These are phyloP conservation scores for Scotopteryx bipunctaria DNA, from an alignment of 2,888 invertebrate genomes.

Conservation along the genomic window DNA sequence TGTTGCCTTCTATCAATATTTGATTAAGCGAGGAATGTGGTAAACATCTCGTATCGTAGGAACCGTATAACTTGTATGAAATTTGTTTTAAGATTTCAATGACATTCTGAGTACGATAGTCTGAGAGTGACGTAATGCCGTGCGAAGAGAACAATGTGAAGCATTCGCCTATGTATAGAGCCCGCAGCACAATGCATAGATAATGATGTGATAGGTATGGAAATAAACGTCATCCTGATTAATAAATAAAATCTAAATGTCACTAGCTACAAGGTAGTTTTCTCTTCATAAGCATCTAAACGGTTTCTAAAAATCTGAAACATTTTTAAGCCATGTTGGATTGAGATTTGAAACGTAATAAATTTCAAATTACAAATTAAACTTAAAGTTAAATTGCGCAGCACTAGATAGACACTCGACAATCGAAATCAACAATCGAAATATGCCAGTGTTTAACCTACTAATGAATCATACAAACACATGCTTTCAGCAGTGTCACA, in stretches of 20 bases:
- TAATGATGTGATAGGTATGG: conserved; percentile 55
- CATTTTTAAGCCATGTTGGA: too few relatives aligned
- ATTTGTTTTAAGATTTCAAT: conserved; percentile 43
- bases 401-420: too few relatives aligned
- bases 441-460: background rate
- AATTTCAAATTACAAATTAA: too few relatives aligned
- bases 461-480: conserved; percentile 52
- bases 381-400: too few relatives aligned
- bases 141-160: conserved; percentile 60
- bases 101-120: conserved; percentile 49
- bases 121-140: conserved; percentile 59
- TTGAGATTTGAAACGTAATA: too few relatives aligned
- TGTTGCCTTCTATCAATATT: conserved; percentile 55
- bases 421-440: background rate
- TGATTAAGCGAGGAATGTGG: conserved; percentile 53
- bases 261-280: too few relatives aligned
- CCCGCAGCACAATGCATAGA: conserved; percentile 56
- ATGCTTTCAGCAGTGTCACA: conserved; percentile 50
- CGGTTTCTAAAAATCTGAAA: too few relatives aligned
- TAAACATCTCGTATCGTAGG: conserved; percentile 44
- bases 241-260: conserved; percentile 32
- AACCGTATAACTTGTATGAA: conserved; percentile 40
- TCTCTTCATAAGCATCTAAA: too few relatives aligned
- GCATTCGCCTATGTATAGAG: conserved; percentile 52
- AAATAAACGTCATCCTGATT: conserved; percentile 52